These are phyloP conservation scores for Bilobella aurantiaca DNA, from an alignment of 1,140 invertebrate genomes.

Conservation along the genomic window DNA sequence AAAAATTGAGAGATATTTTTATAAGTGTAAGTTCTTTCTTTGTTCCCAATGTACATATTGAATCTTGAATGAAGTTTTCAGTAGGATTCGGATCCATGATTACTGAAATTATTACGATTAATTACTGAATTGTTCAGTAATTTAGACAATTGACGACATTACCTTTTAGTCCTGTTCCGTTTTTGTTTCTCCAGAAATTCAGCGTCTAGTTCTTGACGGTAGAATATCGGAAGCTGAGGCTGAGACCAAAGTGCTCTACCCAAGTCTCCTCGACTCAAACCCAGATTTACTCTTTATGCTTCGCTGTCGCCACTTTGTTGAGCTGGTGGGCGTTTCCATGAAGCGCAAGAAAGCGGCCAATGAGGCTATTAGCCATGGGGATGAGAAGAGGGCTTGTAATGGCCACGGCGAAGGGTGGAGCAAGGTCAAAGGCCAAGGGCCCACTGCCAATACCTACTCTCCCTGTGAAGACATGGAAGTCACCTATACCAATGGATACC, in stretches of 20 bases:
- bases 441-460: background rate
- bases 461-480: conserved; percentile 34
- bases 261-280: conserved; percentile 77
- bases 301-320: conserved; percentile 94
- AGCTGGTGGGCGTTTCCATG: conserved; percentile 50
- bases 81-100: no score
- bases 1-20: no score
- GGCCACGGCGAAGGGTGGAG: background rate
- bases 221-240: conserved; percentile 92
- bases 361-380: conserved; percentile 36
- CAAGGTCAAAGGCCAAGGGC: background rate
- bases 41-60: no score
- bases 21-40: no score
- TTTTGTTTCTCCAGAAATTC: conserved; percentile 59
- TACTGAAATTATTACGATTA: no score
- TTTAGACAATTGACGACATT: no score
- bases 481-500: conserved; percentile 47
- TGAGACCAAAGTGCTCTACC: conserved; percentile 74
- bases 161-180: conserved; percentile 11
- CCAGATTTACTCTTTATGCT: conserved; percentile 84
- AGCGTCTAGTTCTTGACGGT: conserved; percentile 80
- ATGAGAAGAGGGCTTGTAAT: conserved; percentile 31
- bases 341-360: conserved; percentile 39
- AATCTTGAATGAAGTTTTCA: no score
- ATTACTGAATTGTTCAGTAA: no score